Conservation (phyloP, 2,797 vertebrate species). For the Tenualosa ilisha region DNA sequence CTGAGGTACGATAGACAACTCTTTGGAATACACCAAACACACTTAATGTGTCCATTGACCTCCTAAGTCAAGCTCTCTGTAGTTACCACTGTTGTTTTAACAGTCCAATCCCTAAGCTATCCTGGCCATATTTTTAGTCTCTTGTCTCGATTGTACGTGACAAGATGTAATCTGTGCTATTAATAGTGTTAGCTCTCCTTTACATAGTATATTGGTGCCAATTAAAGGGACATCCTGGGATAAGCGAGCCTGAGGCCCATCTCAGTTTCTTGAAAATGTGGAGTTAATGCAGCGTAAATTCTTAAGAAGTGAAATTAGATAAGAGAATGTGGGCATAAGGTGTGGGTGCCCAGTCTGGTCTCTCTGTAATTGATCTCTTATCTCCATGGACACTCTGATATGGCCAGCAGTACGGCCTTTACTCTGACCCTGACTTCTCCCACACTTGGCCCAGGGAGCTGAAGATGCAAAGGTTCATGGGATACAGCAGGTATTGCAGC, state of each 20-base stretch:
- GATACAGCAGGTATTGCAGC: neutral
- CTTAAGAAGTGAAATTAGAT: neutral
- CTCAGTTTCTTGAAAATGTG: too few species aligned
- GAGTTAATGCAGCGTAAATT: neutral
- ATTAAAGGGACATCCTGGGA: neutral
- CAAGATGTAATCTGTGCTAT: neutral
- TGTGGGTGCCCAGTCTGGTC: neutral
- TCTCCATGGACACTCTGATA: neutral
- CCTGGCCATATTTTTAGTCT: neutral
- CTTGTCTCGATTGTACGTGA: too few species aligned
- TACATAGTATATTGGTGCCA: neutral
- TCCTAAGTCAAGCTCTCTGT: too few species aligned
- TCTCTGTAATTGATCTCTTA: neutral
- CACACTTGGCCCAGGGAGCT: neutral
- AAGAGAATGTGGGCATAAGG: neutral
- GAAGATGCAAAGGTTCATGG: slow-evolving; percentile 1
- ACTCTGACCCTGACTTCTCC: neutral
- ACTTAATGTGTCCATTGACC: too few species aligned
- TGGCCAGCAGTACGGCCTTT: neutral
- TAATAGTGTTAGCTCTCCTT: neutral
- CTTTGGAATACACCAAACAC: too few species aligned
- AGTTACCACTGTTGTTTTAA: too few species aligned
- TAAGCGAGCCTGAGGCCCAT: too few species aligned
- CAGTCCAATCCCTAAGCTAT: neutral
- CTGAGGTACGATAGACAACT: too few species aligned